These are phyloP conservation scores for Bergia puertoricense DNA, from an alignment of 92 coral and sea anemone species.

Conservation along the genomic window DNA sequence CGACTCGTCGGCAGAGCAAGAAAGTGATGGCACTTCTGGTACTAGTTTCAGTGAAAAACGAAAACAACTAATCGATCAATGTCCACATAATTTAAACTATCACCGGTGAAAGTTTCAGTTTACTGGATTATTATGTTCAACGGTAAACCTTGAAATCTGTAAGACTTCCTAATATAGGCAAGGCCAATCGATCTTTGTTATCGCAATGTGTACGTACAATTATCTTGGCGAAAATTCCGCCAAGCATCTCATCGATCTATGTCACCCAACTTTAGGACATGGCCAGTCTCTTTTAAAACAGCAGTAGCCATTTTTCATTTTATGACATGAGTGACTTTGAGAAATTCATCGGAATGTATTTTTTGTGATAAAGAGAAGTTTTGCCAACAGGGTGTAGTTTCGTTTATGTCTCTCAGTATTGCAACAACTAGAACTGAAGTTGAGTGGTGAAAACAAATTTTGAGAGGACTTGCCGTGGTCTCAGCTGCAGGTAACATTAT, in stretches of 20 bases:
- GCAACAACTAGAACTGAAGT: background rate
- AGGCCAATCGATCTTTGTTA: conserved; percentile 16
- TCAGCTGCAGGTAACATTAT: conserved; percentile 12
- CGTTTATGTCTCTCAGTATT: background rate
- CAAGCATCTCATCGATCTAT: background rate
- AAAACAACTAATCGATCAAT: conserved; percentile 38
- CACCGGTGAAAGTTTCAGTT: conserved; percentile 2
- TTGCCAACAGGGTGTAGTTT: conserved; percentile 11
- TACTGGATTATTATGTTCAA: conserved; percentile 16
- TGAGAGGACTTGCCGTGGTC: background rate
- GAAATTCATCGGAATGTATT: conserved; percentile 5
- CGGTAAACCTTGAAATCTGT: background rate
- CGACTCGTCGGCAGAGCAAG: background rate
- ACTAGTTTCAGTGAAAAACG: background rate
- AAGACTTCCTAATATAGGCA: conserved; percentile 13
- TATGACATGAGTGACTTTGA: conserved; percentile 6
- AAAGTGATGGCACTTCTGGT: conserved; percentile 1
- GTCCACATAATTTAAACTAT: conserved; percentile 12
- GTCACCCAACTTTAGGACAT: background rate
- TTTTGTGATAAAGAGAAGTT: conserved; percentile 12
- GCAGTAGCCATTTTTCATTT: conserved; percentile 31
- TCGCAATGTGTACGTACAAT: background rate
- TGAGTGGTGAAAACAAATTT: conserved; percentile 1
- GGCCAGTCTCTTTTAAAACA: background rate
- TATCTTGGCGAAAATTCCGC: conserved; percentile 6